These are phyloP conservation scores for Amphibalanus amphitrite DNA, from an alignment of 1,140 invertebrate species.

Conservation along the genomic window DNA sequence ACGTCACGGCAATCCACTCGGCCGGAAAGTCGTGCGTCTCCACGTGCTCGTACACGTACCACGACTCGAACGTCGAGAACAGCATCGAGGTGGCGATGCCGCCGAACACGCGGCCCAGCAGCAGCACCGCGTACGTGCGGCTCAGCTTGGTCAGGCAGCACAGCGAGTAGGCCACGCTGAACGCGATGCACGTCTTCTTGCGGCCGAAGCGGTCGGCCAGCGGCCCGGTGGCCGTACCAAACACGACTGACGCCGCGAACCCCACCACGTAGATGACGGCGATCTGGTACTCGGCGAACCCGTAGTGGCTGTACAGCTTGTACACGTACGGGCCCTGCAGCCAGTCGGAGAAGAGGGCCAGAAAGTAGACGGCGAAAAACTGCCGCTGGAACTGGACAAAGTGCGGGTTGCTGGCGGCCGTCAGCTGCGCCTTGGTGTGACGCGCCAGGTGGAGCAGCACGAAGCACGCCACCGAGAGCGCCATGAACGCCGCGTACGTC, in stretches of 20 bases:
- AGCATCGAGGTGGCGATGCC: constrained; percentile 51
- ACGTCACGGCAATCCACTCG: constrained; percentile 37
- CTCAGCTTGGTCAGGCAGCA: constrained; percentile 41
- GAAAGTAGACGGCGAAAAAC: constrained; percentile 41
- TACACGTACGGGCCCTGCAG: constrained; percentile 54
- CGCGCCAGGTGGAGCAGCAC: not conserved
- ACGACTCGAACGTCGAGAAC: constrained; percentile 53
- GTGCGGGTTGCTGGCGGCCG: constrained; percentile 18
- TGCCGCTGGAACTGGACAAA: constrained; percentile 38
- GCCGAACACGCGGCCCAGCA: constrained; percentile 38
- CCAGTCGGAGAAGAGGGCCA: constrained; percentile 49
- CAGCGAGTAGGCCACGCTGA: constrained; percentile 40
- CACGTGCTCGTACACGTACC: constrained; percentile 47
- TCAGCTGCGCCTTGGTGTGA: constrained; percentile 16
- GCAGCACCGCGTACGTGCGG: constrained; percentile 27
- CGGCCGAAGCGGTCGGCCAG: constrained; percentile 40
- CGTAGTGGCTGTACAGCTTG: constrained; percentile 45
- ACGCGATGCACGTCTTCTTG: constrained; percentile 32
- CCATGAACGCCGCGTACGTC: not conserved
- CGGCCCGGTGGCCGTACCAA: constrained; percentile 43
- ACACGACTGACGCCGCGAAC: constrained; percentile 44
- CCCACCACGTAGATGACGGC: constrained; percentile 46
- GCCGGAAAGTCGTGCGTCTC: constrained; percentile 35
- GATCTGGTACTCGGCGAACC: constrained; percentile 41
- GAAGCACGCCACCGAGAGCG: not conserved